Evolutionary conservation across 1,140 invertebrate species (phyloP).

Genomic region (Nasonia longicornis): DNA sequence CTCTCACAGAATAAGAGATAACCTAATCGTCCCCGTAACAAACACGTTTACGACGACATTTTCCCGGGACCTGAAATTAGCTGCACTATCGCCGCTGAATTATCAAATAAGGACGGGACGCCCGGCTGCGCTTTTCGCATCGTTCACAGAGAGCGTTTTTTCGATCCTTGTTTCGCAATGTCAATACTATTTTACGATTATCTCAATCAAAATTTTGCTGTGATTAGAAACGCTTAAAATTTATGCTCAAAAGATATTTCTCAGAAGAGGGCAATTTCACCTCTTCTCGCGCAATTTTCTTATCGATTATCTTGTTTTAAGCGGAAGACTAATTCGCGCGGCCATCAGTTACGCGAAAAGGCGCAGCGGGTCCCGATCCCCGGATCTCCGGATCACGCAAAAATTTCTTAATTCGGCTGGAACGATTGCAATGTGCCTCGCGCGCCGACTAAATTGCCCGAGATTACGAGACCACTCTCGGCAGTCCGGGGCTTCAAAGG

Average conservation of each 20-base stretch:
- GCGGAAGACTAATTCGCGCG: not conserved
- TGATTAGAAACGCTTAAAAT: too few species aligned
- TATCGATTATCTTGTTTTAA: not conserved
- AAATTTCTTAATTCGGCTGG: slow-evolving; percentile 60
- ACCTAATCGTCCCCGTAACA: slow-evolving; percentile 57
- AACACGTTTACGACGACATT: slow-evolving; percentile 51
- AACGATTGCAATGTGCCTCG: slow-evolving; percentile 42
- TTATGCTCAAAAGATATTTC: not conserved
- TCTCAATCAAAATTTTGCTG: not conserved
- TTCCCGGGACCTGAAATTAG: slow-evolving; percentile 14
- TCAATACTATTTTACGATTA: too few species aligned
- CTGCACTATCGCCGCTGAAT: slow-evolving; percentile 23
- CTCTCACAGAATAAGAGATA: slow-evolving; percentile 45
- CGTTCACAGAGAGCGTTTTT: not conserved
- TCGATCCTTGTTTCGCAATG: too few species aligned
- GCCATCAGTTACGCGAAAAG: slow-evolving; percentile 11
- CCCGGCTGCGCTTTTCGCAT: not conserved
- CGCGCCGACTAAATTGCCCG: slow-evolving; percentile 38
- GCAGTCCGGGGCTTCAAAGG: slow-evolving; percentile 43
- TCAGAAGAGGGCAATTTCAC: too few species aligned
- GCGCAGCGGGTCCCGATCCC: not conserved
- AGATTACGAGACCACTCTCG: slow-evolving; percentile 46
- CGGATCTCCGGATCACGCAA: slow-evolving; percentile 41
- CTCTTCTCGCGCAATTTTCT: not conserved
- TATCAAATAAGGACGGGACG: slow-evolving; percentile 17